Evolutionary conservation across 2,888 invertebrate genomes (phyloP), one percentile per base, ranked within the genome.

Genomic region (Poecilus cupreus): DNA sequence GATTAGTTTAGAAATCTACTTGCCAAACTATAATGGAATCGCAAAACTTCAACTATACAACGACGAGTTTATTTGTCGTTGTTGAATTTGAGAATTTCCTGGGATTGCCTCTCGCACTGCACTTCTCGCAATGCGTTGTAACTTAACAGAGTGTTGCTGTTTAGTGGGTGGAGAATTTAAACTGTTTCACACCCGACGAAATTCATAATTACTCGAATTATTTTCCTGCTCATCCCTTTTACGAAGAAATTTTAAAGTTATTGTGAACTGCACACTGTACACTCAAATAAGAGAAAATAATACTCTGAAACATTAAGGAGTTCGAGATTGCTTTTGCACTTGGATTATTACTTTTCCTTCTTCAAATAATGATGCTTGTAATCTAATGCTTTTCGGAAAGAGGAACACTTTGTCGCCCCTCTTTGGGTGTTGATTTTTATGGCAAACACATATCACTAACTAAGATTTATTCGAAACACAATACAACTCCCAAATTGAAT

Each of bases 1-100:
- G 79, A 79, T 79, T 51, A 70, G 79, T 79, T 79, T 70, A 51
- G 79, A 79, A 79, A 79, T 79, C 79, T 79, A 46, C 49, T 64
- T 79, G 68, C 79, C 46, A 78, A 78, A 78, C 64, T 78, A 37
- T 64, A 78, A 78, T 64, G 43, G 64, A 64, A 78, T 78, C 64
- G 78, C 46, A 26, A 26, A 78, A 78, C 64, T 78, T 78, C 46
- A 43, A 43, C 77, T 77, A 13, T 39, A 24, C 22, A 22, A 20
- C 43, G 43, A 72, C 43, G 46, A 46, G 72, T 72, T 72, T 72
- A 72, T 72, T 72, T 72, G 72, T 72, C 72, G 72, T 18, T n/a
- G 24, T 18, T 24, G 46, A 46, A 72, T 72, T 32, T 24, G 39
- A 37, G 43, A 18, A 39, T 46, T 72, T 10, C 54, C 54, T n/a